Percentiles rank a stretch among this genome's conserved stretches.
Conservation (phyloP, 2,888 invertebrate genomes). For the Rhodophaea formosa region DNA sequence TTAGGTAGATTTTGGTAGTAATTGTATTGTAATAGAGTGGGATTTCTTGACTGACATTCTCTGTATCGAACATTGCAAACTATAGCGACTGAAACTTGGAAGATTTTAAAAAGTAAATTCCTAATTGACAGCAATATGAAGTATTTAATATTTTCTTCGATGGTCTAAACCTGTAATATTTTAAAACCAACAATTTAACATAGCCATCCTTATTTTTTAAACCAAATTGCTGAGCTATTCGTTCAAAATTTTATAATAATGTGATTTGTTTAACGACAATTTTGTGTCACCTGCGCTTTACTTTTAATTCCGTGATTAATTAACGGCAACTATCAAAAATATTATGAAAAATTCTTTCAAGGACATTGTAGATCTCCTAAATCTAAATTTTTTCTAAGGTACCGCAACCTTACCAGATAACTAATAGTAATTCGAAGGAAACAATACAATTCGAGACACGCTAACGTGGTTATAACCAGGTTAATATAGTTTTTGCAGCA, state of each 20-base stretch:
- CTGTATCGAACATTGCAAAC: no score
- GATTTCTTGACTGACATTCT: no score
- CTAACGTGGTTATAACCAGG: background rate
- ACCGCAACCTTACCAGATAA: constrained; percentile 14
- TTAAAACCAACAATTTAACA: no score
- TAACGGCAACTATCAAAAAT: background rate
- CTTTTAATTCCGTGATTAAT: background rate
- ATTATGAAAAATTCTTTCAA: background rate
- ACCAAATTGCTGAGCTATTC: no score
- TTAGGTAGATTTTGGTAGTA: no score
- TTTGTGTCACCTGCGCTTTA: background rate
- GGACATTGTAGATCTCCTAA: background rate
- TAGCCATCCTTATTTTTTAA: no score
- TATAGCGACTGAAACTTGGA: no score
- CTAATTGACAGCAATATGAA: no score
- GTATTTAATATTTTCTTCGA: no score
- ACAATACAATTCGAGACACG: constrained; percentile 3
- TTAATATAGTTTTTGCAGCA: background rate
- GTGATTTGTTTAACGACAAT: background rate
- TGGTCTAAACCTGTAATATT: no score
- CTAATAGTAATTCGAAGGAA: constrained; percentile 10
- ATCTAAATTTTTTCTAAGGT: background rate
- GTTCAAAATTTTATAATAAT: background rate
- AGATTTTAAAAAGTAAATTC: no score
- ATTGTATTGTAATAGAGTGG: no score